A percentile compares a stretch with the other conserved stretches of the same genome.
phyloP scores from a whole-genome alignment of 2,797 vertebrate species.

The Poecilia wingei region DNA sequence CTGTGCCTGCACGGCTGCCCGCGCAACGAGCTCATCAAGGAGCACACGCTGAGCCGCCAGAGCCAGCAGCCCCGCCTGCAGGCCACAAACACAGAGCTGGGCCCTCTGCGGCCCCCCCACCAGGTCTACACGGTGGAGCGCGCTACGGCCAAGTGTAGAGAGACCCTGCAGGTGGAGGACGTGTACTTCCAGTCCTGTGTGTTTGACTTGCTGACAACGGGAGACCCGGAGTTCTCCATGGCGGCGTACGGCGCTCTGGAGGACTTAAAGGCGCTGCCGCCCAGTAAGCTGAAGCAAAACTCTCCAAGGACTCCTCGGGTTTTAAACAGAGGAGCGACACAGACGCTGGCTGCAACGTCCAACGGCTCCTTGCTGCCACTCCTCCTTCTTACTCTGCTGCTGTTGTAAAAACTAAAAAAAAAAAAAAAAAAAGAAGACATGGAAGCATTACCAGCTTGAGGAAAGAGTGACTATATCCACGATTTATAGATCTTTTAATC shows the following conservation, averaged over 20 bases:
- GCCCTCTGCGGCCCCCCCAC: constrained; percentile 68
- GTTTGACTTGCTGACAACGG: constrained; percentile 87
- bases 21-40: constrained; percentile 85
- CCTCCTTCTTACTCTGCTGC: constrained; percentile 74
- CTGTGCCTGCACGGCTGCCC: constrained; percentile 86
- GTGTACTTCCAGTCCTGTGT: constrained; percentile 89
- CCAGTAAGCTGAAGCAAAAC: constrained; percentile 83
- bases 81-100: constrained; percentile 60
- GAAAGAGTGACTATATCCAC: constrained; percentile 66
- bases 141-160: constrained; percentile 82
- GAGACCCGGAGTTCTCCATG: constrained; percentile 86
- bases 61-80: constrained; percentile 65
- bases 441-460: constrained; percentile 74
- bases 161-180: constrained; percentile 86
- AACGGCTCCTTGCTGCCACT: constrained; percentile 58
- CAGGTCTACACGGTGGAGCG: constrained; percentile 81
- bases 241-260: constrained; percentile 84
- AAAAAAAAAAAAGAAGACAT: constrained; percentile 49
- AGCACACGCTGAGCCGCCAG: constrained; percentile 81
- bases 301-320: constrained; percentile 76
- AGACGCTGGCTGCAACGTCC: constrained; percentile 24
- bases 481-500: constrained; percentile 15
- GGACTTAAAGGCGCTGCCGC: constrained; percentile 85
- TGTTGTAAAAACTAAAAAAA: constrained; percentile 64
- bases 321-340: constrained; percentile 49